A percentile compares a stretch with the other conserved stretches of the same genome.
phyloP scores from a whole-genome alignment of 2,797 vertebrate species.

The Gymnothorax javanicus region DNA sequence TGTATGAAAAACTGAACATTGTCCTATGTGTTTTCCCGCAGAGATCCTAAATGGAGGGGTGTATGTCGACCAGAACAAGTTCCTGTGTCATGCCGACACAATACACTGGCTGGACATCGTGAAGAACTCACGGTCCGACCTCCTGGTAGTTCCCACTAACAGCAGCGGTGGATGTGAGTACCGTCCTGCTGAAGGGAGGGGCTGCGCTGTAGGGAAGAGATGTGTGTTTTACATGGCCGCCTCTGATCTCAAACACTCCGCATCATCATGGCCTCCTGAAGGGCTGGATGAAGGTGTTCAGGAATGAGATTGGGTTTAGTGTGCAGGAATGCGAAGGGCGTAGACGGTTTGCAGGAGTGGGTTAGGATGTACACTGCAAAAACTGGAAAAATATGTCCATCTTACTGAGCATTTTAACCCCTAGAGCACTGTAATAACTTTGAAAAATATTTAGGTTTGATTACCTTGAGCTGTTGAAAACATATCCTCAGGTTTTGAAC shows the following conservation, averaged over 20 bases:
- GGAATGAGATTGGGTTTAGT: too few species aligned
- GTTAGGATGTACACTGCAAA: neutral
- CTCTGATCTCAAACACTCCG: too few species aligned
- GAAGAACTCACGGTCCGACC: constrained; percentile 88
- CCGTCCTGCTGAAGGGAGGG: constrained; percentile 35
- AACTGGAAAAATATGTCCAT: too few species aligned
- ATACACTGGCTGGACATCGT: constrained; percentile 98
- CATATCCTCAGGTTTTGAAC: too few species aligned
- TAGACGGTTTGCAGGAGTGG: neutral
- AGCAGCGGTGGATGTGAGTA: constrained; percentile 87
- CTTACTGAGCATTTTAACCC: too few species aligned
- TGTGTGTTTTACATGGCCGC: too few species aligned
- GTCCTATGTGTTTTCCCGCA: constrained; percentile 53
- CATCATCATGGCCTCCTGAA: neutral
- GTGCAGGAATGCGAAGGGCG: neutral
- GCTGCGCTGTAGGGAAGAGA: neutral
- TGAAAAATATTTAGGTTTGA: too few species aligned
- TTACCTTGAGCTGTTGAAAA: too few species aligned
- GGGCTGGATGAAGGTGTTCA: too few species aligned
- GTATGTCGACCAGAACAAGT: constrained; percentile 96
- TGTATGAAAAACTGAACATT: constrained; percentile 1
- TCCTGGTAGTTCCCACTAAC: constrained; percentile 92
- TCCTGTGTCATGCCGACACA: constrained; percentile 93
- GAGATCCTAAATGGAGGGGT: constrained; percentile 96
- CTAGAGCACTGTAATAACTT: too few species aligned